phyloP scores from a whole-genome alignment of 2,113 vertebrate species.

The Phodopus roborovskii region DNA sequence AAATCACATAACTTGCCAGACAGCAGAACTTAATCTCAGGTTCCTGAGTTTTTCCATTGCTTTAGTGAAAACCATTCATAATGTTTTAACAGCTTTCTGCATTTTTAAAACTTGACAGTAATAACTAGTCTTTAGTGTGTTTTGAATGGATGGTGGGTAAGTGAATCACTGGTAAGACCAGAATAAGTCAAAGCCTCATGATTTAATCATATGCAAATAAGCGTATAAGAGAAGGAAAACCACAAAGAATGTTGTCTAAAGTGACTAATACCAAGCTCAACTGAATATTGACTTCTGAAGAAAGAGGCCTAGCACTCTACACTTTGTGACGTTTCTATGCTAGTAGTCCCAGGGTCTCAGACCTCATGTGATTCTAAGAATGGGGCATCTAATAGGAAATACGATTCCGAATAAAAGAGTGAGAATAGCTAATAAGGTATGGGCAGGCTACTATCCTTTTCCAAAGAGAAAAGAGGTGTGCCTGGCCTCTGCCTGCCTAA shows the following conservation, averaged over 20 bases:
- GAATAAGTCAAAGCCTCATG: background rate
- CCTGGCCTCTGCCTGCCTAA: background rate
- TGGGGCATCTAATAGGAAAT: background rate
- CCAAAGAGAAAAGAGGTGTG: background rate
- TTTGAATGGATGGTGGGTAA: background rate
- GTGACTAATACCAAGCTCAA: background rate
- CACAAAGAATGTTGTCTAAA: background rate
- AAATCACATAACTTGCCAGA: background rate
- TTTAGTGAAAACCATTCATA: background rate
- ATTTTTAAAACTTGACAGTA: slow-evolving; percentile 15
- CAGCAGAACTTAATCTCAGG: background rate
- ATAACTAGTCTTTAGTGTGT: background rate
- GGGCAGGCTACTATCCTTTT: background rate
- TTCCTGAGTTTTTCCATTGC: background rate
- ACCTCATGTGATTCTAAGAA: background rate
- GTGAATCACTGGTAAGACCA: background rate
- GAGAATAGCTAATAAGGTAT: background rate
- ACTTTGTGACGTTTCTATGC: background rate
- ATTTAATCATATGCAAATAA: background rate
- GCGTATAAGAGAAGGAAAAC: background rate
- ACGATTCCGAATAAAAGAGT: background rate
- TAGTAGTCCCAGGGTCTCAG: background rate
- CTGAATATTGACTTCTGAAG: background rate
- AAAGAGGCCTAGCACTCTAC: background rate
- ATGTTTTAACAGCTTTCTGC: background rate